Evolutionary conservation across 2,888 invertebrate genomes (phyloP), one percentile per base, ranked within the genome.

Genomic region (Apotomis turbidana): DNA sequence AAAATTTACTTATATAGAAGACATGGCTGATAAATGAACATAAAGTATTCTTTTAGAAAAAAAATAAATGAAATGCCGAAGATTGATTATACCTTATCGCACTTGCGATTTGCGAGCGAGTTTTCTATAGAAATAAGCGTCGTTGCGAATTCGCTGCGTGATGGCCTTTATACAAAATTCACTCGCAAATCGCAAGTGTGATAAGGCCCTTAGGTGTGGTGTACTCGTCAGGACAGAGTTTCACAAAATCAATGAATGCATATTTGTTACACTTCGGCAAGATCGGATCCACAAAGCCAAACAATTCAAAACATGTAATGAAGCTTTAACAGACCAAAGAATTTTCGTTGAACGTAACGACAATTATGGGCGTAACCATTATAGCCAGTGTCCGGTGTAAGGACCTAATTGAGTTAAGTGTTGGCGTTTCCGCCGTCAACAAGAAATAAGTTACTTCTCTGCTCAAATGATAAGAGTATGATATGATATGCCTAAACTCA

Each of bases 321-420:
- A 61, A 46, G 46, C n/a, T 12, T 44, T 6, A 60, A 44, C 5
- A 13, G 27, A 27, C 44, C 5, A 49, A 3, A 54, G 54, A 54
- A 13, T 12, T 55, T 64, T 60, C 44, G 57, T 51, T 38, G 13
- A 49, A 58, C 36, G 27, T 63, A 75, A 67, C 63, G 69, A 70
- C 75, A 75, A 77, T 78, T 77, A 78, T 67, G 70, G 73, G 49
- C 38, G 70, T 71, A 76, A 58, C 76, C 74, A 41, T 6, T 41
- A 41, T 41, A 41, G 6, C 41, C 41, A 41, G 77, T 78, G 75
- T 77, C 77, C 78, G 76, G 73, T 76, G 74, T 83, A 54, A 68
- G 72, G 44, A 59, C 58, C 63, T 72, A 84, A 87, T 86, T 87
- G 85, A 80, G 79, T 80, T 86, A 85, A 87, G 83, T 87, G 84